Evolutionary conservation across 92 coral and sea anemone species (phyloP), one percentile per base, ranked within the genome.

Genomic region (Epizoanthus scotinus): DNA sequence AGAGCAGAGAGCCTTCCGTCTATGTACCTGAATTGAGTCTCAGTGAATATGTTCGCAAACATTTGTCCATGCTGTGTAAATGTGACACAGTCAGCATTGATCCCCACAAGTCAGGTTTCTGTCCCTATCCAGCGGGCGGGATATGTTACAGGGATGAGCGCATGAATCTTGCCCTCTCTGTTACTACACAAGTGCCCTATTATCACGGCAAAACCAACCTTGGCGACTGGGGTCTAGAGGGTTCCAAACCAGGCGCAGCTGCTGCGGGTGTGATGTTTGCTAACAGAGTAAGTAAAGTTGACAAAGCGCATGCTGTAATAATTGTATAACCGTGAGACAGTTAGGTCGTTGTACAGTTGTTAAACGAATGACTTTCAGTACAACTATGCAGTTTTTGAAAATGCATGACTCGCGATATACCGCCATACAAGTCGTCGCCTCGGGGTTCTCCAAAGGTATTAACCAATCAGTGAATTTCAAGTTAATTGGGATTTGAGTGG

Each of bases 181-280:
- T 90, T 64, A 89, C 79, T 65, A 82, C 81, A 20, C 84, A 71
- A 47, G 98, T 88, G 49, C 85, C 67, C 10, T 93, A 90, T 70
- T 86, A 80, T 73, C 87, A 89, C 82, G 94, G 91, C 12, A 71
- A 85, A 14, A 25, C 82, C 40, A 83, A 58, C 17, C 94, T 90
- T 40, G 94, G 94, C 9, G 89, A 84, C 58, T 79, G 86, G 60
- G 97, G 97, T 17, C 70, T 93, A 61, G 98, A 93, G 82, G 98
- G 98, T 10, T 93, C 98, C 8, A 93, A 93, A 86, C 98, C 98
- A 56, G 98, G 98, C 29, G 98, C 98, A 3, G 87, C 92, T 24
- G 98, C 94, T 38, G 94, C 91, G 44, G 94, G 92, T 0, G 90
- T 93, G 3, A 84, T 81, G 55, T 67, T 93, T 71, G 93, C 98